These are phyloP conservation scores for Charadrius vociferus DNA, from an alignment of 2,113 vertebrate species.

Conservation along the genomic window DNA sequence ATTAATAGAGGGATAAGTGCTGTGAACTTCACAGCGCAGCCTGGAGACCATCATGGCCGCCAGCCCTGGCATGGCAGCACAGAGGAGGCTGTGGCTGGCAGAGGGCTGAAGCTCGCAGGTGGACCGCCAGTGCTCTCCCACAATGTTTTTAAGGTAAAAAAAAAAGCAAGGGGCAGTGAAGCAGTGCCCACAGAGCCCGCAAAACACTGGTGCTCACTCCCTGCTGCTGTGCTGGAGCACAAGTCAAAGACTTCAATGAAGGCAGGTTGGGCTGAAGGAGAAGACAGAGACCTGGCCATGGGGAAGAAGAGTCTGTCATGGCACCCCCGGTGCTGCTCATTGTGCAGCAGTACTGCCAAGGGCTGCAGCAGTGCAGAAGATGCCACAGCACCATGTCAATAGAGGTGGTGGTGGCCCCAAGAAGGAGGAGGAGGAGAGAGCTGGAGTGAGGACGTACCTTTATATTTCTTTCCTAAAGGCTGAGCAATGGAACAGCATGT, in stretches of 20 bases:
- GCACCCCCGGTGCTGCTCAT: fast-evolving
- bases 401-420: neutral
- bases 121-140: neutral
- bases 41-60: neutral
- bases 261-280: neutral
- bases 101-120: neutral
- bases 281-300: fast-evolving
- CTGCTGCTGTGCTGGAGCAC: neutral
- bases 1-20: neutral
- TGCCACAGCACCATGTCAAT: neutral
- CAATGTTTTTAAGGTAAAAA: neutral
- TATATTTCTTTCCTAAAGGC: neutral
- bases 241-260: neutral
- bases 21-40: fast-evolving
- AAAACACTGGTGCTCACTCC: neutral
- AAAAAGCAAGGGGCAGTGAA: neutral
- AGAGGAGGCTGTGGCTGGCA: neutral
- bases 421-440: neutral
- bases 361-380: neutral
- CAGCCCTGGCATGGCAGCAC: neutral
- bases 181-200: fast-evolving
- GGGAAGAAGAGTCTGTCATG: neutral
- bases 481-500: neutral
- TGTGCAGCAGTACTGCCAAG: neutral
- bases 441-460: neutral